These are phyloP conservation scores for Oostethus manadensis DNA, from an alignment of 2,113 vertebrate genomes.

Conservation along the genomic window DNA sequence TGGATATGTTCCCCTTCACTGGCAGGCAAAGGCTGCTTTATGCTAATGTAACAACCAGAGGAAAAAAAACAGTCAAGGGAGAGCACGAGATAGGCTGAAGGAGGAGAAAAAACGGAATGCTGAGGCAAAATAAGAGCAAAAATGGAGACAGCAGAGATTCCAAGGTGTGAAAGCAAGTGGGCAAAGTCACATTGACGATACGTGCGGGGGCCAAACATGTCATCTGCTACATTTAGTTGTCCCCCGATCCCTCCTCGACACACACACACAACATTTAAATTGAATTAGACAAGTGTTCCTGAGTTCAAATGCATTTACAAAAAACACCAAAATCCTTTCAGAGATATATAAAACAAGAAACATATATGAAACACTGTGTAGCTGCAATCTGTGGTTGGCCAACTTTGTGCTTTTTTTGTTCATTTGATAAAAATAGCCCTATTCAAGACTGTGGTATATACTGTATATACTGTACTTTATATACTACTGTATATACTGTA, in stretches of 20 bases:
- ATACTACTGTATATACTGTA: too few relatives aligned
- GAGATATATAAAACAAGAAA: background rate
- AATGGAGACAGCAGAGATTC: constrained; percentile 13
- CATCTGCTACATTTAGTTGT: constrained; percentile 54
- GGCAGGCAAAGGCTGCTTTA: constrained; percentile 61
- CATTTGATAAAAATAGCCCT: background rate
- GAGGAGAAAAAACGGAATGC: constrained; percentile 34
- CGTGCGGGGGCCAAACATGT: constrained; percentile 46
- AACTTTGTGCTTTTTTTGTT: background rate
- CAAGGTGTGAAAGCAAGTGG: constrained; percentile 24
- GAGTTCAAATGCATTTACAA: constrained; percentile 28
- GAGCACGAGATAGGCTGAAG: constrained; percentile 8
- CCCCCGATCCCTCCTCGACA: constrained; percentile 19
- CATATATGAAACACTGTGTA: constrained; percentile 1
- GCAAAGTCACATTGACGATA: constrained; percentile 31
- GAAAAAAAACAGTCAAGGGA: constrained; percentile 18
- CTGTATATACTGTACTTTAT: too few relatives aligned
- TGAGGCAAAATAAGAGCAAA: constrained; percentile 16
- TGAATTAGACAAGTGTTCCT: constrained; percentile 42
- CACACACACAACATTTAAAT: constrained; percentile 41
- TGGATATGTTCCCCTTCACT: constrained; percentile 51
- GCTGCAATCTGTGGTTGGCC: constrained; percentile 5
- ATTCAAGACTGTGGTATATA: too few relatives aligned
- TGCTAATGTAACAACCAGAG: constrained; percentile 56
- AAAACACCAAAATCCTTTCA: constrained; percentile 16